Evolutionary conservation across 2,113 vertebrate species (phyloP), one percentile per base, ranked within the genome.

Genomic region (Girardinichthys multiradiatus): DNA sequence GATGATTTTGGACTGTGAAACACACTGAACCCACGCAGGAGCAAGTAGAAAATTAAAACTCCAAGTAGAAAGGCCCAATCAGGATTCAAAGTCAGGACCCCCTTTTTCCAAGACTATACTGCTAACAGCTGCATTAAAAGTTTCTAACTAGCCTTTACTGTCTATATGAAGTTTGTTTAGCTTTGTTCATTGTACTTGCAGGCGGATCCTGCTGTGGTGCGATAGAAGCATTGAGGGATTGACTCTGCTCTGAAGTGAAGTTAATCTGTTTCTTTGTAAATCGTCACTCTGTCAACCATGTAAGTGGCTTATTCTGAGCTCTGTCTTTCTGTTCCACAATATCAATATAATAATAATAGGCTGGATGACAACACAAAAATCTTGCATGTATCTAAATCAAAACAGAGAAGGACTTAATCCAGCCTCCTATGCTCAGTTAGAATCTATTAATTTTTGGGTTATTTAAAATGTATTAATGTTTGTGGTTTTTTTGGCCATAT

Each of bases 231-330:
- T 80, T 83, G 57, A 77, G 76, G 70, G 76, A 83, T 77, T 57
- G 71, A 66, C 74, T 78, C 29, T 51, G 28, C 82, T 83, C 86
- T 72, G 37, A 80, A 79, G 72, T 79, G 79, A 77, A 62, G 59
- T 82, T 84, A 87, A 87, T 81, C 76, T 81, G 30, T 54, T 51
- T 79, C 67, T 69, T 72, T 70, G 37, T 68, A 70, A 80, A 78
- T 68, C 70, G 61, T 72, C 29, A 33, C 70, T 27, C 68, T 70
- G 70, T 76, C 71, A 85, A 76, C 75, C 64, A 64, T 80, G 74
- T 61, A 67, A 85, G 74, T 65, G 61, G 66, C 68, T 57, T 57
- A 28, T 28, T 69, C 35, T 70, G 77, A 83, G 57, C 19, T 27
- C 65, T 26, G 39, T 63, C 77, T 45, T 30, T 33, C 30, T 45